Conservation (phyloP, 2,797 vertebrate species). For the Phyllotis vaccarum region DNA sequence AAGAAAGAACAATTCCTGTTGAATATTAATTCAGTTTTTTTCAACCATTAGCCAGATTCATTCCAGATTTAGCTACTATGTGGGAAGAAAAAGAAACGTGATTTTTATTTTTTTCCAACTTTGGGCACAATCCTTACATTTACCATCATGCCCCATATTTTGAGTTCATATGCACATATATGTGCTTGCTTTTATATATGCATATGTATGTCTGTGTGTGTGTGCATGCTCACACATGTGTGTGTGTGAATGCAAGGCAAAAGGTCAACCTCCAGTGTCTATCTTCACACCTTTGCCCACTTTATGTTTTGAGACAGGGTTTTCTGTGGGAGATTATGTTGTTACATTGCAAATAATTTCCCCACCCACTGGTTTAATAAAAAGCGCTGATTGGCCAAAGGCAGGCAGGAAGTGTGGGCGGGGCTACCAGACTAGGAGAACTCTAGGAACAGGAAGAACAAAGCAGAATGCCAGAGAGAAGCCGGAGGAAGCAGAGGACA, state of each 20-base stretch:
- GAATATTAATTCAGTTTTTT: conserved; percentile 47
- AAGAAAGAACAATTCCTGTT: conserved; percentile 17
- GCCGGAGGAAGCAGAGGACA: too few relatives aligned
- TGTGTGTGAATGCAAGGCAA: neutral
- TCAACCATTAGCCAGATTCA: conserved; percentile 42
- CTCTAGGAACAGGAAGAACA: too few relatives aligned
- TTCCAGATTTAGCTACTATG: conserved; percentile 68
- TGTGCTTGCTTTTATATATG: neutral
- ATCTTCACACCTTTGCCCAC: neutral
- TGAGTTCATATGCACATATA: neutral
- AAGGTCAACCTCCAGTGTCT: neutral
- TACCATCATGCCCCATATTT: neutral
- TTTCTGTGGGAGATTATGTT: too few relatives aligned
- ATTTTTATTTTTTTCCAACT: conserved; percentile 3
- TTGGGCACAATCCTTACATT: neutral
- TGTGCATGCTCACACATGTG: neutral
- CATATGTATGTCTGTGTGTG: neutral
- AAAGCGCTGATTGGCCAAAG: too few relatives aligned
- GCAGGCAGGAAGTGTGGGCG: too few relatives aligned
- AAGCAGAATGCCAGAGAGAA: too few relatives aligned
- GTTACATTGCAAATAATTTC: too few relatives aligned
- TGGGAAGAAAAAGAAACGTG: conserved; percentile 62
- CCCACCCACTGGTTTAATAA: too few relatives aligned
- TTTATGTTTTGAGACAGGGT: neutral
- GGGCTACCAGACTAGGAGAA: too few relatives aligned